Percentiles rank a stretch among this genome's conserved stretches.
Conservation (phyloP, 1,140 invertebrate species). For the Leucophenga varia region DNA sequence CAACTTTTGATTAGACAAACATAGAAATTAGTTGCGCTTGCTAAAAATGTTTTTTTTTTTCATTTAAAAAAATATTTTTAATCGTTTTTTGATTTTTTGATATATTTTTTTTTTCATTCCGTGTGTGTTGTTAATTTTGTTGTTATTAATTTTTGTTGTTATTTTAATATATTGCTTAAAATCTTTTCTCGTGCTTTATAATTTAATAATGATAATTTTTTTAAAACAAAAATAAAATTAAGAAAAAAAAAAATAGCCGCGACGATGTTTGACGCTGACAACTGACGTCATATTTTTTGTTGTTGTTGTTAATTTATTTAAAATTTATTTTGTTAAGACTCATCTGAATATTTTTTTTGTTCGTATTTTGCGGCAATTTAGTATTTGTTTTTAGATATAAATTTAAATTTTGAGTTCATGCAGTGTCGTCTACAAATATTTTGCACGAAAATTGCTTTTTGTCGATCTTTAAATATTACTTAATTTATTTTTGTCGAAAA, state of each 20-base stretch:
- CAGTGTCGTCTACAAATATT: neutral
- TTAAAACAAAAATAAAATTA: too few relatives aligned
- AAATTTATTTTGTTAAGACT: too few relatives aligned
- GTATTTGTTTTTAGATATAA: constrained; percentile 33
- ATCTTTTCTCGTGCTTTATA: constrained; percentile 14
- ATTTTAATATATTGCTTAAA: constrained; percentile 13
- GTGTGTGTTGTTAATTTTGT: too few relatives aligned
- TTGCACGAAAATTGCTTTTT: too few relatives aligned
- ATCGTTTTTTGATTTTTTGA: constrained; percentile 19
- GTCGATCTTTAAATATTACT: too few relatives aligned
- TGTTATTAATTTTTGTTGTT: constrained; percentile 8
- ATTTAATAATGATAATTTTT: constrained; percentile 17
- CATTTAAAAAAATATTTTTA: too few relatives aligned
- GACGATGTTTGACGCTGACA: neutral
- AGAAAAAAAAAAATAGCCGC: neutral
- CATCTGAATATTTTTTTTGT: constrained; percentile 16
- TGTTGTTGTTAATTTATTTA: constrained; percentile 21
- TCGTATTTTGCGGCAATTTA: constrained; percentile 5
- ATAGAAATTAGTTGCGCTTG: too few relatives aligned
- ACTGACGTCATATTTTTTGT: constrained; percentile 48
- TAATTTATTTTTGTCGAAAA: too few relatives aligned
- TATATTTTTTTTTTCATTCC: constrained; percentile 11
- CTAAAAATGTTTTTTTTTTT: too few relatives aligned
- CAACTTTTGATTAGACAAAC: too few relatives aligned
- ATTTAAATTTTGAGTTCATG: constrained; percentile 16